These are phyloP conservation scores for Orthosia gothica DNA, from an alignment of 2,888 invertebrate genomes.

Conservation along the genomic window DNA sequence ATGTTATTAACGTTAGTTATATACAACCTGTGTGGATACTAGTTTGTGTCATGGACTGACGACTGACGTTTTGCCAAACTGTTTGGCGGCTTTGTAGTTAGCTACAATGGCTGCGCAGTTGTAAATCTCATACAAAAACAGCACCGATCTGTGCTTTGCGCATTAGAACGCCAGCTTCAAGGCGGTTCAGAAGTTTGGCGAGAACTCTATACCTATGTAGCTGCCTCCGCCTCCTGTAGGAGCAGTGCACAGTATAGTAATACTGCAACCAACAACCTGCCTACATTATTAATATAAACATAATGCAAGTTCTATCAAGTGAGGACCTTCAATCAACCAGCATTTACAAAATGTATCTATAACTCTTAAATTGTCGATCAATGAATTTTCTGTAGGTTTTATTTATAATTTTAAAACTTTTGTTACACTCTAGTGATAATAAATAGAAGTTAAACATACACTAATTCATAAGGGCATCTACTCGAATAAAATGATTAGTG, in stretches of 20 bases:
- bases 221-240: neutral
- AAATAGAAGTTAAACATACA: neutral
- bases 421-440: conserved; percentile 6
- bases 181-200: too few relatives aligned
- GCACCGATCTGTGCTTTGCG: too few relatives aligned
- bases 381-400: conserved; percentile 14
- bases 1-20: neutral
- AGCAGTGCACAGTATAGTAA: neutral
- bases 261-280: neutral
- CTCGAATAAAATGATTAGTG: neutral
- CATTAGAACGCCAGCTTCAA: too few relatives aligned
- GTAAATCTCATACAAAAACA: too few relatives aligned
- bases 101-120: too few relatives aligned
- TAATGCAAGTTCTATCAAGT: conserved; percentile 2
- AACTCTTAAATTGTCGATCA: conserved; percentile 24
- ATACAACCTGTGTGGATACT: neutral
- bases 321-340: conserved; percentile 17
- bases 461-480: neutral
- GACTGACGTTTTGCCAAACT: too few relatives aligned
- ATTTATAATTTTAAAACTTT: conserved; percentile 14
- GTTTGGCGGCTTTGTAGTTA: too few relatives aligned
- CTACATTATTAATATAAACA: neutral
- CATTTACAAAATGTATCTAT: conserved; percentile 37
- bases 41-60: conserved; percentile 1
- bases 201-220: neutral